phyloP scores from a whole-genome alignment of 2,888 invertebrate species.

The Sinhomidia bicolor region DNA sequence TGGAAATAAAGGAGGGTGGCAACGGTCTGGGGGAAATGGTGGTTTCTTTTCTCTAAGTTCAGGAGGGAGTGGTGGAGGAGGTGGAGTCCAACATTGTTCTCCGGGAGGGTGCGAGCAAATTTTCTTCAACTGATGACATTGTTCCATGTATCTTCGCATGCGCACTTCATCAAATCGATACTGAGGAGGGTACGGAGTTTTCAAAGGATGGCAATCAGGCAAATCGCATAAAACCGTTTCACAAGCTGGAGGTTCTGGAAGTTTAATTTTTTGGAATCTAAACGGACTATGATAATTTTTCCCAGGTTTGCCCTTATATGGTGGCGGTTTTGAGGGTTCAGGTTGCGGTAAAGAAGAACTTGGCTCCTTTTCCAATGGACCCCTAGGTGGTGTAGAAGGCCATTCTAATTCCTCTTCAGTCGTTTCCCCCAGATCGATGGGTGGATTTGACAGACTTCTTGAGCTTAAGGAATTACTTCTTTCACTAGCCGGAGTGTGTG shows the following conservation, averaged over 20 bases:
- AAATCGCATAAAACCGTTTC: slow-evolving; percentile 7
- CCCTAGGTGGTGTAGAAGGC: slow-evolving; percentile 32
- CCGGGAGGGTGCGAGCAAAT: slow-evolving; percentile 48
- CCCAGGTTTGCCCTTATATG: background rate
- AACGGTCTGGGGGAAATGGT: slow-evolving; percentile 46
- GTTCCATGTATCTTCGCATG: slow-evolving; percentile 56
- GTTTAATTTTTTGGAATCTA: slow-evolving; percentile 42
- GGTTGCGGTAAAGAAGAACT: background rate
- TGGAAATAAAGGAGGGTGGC: slow-evolving; percentile 46
- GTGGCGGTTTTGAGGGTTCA: background rate
- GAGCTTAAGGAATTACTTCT: background rate
- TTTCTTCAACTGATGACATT: slow-evolving; percentile 43
- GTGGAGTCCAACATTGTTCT: slow-evolving; percentile 58
- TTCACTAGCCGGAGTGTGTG: background rate
- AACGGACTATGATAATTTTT: slow-evolving; percentile 44
- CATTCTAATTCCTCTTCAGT: slow-evolving; percentile 49
- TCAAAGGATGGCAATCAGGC: slow-evolving; percentile 54
- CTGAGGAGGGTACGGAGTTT: slow-evolving; percentile 64
- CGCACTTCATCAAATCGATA: slow-evolving; percentile 50
- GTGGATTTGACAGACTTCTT: background rate
- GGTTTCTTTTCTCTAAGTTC: slow-evolving; percentile 24
- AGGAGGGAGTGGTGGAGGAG: slow-evolving; percentile 54
- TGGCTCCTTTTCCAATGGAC: slow-evolving; percentile 43
- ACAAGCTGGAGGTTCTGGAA: slow-evolving; percentile 21
- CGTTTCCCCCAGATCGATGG: background rate